Conservation (phyloP, 2,888 invertebrate species). For the Nemotelus nigrinus region DNA sequence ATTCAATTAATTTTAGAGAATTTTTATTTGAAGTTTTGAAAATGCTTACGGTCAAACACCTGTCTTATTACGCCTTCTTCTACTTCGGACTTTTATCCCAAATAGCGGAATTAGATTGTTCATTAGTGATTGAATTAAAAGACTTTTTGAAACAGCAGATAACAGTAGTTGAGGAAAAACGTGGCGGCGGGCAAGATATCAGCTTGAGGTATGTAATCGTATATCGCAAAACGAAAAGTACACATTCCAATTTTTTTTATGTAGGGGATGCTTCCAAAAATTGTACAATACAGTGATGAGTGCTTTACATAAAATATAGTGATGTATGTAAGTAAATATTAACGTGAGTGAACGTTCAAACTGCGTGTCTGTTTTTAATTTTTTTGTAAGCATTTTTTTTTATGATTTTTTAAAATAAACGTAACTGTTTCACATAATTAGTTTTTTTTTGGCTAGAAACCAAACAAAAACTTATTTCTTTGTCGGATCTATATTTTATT, state of each 20-base stretch:
- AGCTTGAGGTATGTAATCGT: conserved; percentile 56
- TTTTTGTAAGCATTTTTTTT: neutral
- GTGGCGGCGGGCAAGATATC: conserved; percentile 62
- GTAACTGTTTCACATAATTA: neutral
- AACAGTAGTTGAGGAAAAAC: conserved; percentile 59
- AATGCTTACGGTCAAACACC: conserved; percentile 60
- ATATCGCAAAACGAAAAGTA: neutral
- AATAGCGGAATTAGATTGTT: conserved; percentile 57
- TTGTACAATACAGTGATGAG: neutral
- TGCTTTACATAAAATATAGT: neutral
- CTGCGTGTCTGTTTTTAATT: neutral
- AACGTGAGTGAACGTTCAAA: neutral
- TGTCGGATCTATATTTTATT: too few relatives aligned
- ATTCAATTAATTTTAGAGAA: conserved; percentile 45
- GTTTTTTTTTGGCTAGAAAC: neutral
- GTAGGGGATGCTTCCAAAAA: conserved; percentile 8
- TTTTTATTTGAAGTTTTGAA: conserved; percentile 57
- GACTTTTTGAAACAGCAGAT: conserved; percentile 59
- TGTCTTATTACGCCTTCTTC: conserved; percentile 63
- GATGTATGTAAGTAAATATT: neutral
- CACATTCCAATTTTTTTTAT: neutral
- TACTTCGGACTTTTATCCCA: conserved; percentile 62
- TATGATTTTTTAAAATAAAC: neutral
- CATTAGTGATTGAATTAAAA: conserved; percentile 57
- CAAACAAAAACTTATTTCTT: neutral